Conservation (phyloP, 2,797 vertebrate genomes). For the Phoxinus dragarum region DNA sequence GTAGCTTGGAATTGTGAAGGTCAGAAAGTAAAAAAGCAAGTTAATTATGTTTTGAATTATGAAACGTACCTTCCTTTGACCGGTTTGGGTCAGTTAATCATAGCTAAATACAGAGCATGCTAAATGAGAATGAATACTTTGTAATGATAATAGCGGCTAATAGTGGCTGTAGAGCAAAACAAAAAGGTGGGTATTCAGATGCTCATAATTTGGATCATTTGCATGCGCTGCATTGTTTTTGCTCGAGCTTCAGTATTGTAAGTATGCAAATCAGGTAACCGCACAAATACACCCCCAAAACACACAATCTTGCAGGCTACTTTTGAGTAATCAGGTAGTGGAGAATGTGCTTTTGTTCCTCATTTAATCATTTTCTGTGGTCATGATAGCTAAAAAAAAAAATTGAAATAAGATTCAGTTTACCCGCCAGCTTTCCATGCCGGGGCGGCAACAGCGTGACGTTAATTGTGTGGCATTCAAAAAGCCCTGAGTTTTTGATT, state of each 20-base stretch:
- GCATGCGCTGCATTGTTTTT: not conserved
- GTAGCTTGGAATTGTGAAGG: not conserved
- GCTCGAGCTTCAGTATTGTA: not conserved
- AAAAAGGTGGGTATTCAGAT: not conserved
- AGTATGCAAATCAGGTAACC: not conserved
- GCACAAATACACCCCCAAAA: not conserved
- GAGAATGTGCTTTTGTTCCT: constrained; percentile 4
- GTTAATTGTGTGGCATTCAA: not conserved
- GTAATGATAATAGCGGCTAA: not conserved
- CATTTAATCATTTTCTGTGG: not conserved
- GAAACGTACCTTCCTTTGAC: not conserved
- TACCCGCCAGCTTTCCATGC: not conserved
- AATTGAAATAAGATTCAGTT: not conserved
- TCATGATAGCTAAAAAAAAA: not conserved
- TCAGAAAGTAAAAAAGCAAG: not conserved
- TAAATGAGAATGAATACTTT: not conserved
- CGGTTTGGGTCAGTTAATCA: not conserved
- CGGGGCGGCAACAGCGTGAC: not conserved
- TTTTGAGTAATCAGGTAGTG: not conserved
- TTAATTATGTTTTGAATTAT: not conserved
- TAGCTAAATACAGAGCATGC: not conserved
- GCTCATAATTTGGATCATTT: not conserved
- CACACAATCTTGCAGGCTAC: not conserved
- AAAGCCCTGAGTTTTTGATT: not conserved
- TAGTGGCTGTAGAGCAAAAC: not conserved